phyloP scores from a whole-genome alignment of 2,113 vertebrate genomes.

The Bubalus kerabau region DNA sequence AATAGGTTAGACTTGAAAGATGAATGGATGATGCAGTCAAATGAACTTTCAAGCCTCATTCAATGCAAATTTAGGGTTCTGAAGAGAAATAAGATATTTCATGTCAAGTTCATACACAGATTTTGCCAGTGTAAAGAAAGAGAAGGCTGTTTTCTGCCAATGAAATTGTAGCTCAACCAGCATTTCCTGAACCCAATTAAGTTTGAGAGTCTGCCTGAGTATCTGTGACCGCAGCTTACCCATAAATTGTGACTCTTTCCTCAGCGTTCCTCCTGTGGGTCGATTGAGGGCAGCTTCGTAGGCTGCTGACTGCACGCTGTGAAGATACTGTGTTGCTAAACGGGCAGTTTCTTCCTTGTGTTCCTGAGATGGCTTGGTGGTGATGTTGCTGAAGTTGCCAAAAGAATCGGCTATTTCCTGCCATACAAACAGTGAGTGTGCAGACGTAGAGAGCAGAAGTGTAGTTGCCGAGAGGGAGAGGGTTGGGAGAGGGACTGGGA shows the following conservation, averaged over 20 bases:
- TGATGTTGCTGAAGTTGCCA: neutral
- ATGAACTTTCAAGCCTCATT: neutral
- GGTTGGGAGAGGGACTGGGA: neutral
- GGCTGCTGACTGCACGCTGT: neutral
- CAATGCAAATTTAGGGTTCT: neutral
- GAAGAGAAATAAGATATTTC: neutral
- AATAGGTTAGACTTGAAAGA: neutral
- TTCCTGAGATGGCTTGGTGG: neutral
- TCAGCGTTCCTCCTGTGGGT: neutral
- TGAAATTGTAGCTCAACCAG: neutral
- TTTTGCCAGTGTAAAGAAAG: neutral
- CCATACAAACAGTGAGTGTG: neutral
- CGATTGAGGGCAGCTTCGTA: neutral
- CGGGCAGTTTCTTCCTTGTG: neutral
- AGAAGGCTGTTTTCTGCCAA: neutral
- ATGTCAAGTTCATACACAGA: neutral
- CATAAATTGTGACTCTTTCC: neutral
- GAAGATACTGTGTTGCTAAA: neutral
- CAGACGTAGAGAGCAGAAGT: neutral
- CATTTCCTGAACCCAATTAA: neutral
- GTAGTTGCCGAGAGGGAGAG: neutral
- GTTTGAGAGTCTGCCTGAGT: neutral
- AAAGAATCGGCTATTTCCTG: neutral
- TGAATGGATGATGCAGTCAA: neutral
- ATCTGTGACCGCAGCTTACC: neutral